Percentiles rank a stretch among this genome's conserved stretches.
These are phyloP conservation scores for Oncorhynchus keta DNA, from an alignment of 2,113 vertebrate genomes.

Conservation along the genomic window DNA sequence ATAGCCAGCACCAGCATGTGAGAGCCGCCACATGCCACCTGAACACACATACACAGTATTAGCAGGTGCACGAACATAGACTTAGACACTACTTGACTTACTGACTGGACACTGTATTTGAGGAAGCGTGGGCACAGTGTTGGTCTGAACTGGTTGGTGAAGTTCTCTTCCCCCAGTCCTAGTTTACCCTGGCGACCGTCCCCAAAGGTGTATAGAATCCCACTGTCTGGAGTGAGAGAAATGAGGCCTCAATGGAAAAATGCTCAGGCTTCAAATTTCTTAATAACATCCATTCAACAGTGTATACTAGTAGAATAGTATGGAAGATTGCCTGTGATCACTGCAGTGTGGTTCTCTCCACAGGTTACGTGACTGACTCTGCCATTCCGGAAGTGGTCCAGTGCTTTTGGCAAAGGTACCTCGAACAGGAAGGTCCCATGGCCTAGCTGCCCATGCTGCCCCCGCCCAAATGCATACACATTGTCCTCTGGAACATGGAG, in stretches of 20 bases:
- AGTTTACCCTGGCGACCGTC: conserved; percentile 85
- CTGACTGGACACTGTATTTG: conserved; percentile 75
- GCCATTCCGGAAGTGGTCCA: conserved; percentile 76
- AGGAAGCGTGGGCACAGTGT: conserved; percentile 80
- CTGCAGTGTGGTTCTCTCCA: conserved; percentile 85
- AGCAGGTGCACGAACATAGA: neutral
- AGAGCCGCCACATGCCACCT: conserved; percentile 86
- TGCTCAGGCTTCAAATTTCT: neutral
- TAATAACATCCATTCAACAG: neutral
- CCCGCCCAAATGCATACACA: conserved; percentile 84
- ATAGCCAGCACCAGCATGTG: conserved; percentile 85
- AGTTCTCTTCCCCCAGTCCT: conserved; percentile 84
- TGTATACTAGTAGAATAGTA: neutral
- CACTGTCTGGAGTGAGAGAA: conserved; percentile 65
- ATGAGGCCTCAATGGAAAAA: neutral
- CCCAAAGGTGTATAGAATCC: conserved; percentile 86
- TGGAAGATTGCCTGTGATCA: conserved; percentile 83
- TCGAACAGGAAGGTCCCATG: conserved; percentile 85
- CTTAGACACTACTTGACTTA: conserved; percentile 58
- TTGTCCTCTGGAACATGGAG: conserved; percentile 74
- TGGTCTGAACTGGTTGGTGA: conserved; percentile 85
- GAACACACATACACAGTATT: conserved; percentile 8
- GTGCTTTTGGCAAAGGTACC: conserved; percentile 74
- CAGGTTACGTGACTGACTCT: conserved; percentile 77
- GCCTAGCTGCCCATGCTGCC: conserved; percentile 88